A percentile compares a stretch with the other conserved stretches of the same genome.
These are phyloP conservation scores for Melanotaenia boesemani DNA, from an alignment of 2,797 vertebrate genomes.

Conservation along the genomic window DNA sequence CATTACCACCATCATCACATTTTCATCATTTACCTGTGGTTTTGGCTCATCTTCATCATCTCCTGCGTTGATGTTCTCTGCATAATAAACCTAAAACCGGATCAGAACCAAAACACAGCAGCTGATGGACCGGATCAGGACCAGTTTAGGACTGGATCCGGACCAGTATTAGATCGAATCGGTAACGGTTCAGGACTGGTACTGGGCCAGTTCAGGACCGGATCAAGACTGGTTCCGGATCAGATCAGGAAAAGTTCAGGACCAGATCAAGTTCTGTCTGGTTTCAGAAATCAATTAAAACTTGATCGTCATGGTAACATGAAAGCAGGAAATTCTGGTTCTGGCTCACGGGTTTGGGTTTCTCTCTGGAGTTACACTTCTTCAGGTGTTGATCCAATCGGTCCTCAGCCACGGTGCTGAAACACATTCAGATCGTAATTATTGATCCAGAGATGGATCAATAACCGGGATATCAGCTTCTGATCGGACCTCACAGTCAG, in stretches of 20 bases:
- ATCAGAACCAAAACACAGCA: not conserved
- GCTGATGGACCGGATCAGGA: not conserved
- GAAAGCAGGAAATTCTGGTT: not conserved
- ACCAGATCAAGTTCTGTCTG: no score
- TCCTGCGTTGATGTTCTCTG: conserved; percentile 91
- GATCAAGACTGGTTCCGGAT: no score
- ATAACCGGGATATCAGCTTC: no score
- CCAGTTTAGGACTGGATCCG: no score
- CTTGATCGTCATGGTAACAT: no score
- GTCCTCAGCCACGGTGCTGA: conserved; percentile 93
- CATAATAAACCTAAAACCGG: conserved; percentile 88
- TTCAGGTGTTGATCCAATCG: conserved; percentile 92
- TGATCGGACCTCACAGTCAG: no score
- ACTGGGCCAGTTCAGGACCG: no score
- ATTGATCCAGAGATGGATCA: not conserved
- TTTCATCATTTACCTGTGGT: conserved; percentile 77
- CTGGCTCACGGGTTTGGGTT: conserved; percentile 89
- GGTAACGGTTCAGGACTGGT: no score
- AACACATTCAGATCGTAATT: not conserved
- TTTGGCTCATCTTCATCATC: conserved; percentile 67
- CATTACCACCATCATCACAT: not conserved
- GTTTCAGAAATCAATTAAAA: no score
- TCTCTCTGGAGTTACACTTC: conserved; percentile 95
- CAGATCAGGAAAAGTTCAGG: no score
- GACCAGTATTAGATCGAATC: no score